Conservation (phyloP, 2,888 invertebrate species). For the Gryllus longicercus region DNA sequence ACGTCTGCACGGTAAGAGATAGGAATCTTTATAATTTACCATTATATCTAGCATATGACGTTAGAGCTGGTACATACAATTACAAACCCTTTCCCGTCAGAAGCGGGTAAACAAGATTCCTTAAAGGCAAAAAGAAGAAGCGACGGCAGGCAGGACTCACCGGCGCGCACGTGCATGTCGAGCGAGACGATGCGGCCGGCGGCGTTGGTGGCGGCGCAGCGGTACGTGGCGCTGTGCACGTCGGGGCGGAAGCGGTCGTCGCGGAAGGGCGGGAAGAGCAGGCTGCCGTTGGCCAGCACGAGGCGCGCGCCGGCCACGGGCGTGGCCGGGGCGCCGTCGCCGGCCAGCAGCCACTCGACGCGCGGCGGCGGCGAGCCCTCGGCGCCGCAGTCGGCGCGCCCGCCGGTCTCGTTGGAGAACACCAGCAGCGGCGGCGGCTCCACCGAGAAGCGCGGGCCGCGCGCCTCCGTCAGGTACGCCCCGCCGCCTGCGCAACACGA, state of each 20-base stretch:
- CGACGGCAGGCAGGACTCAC: neutral
- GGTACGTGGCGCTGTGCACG: conserved; percentile 40
- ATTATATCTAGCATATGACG: too few relatives aligned
- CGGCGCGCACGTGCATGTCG: conserved; percentile 31
- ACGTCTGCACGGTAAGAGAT: too few relatives aligned
- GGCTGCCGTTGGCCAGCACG: conserved; percentile 39
- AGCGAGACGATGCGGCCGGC: conserved; percentile 30
- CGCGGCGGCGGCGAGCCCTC: conserved; percentile 37
- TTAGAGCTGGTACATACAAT: too few relatives aligned
- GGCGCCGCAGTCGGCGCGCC: conserved; percentile 36
- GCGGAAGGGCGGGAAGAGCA: conserved; percentile 40
- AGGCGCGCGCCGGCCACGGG: conserved; percentile 38
- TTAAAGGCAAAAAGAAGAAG: too few relatives aligned
- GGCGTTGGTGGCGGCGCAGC: conserved; percentile 36
- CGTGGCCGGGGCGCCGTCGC: conserved; percentile 37
- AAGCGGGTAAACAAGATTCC: too few relatives aligned
- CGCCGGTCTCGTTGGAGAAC: conserved; percentile 38
- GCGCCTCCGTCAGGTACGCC: conserved; percentile 34
- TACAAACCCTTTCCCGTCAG: too few relatives aligned
- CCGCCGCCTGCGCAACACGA: conserved; percentile 22
- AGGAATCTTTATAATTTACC: too few relatives aligned
- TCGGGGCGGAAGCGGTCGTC: conserved; percentile 40
- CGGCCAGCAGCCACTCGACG: conserved; percentile 36
- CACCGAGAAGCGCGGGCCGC: conserved; percentile 37
- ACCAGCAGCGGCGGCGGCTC: conserved; percentile 37